phyloP scores from a whole-genome alignment of 2,888 invertebrate species.

The Thymelicus acteon region DNA sequence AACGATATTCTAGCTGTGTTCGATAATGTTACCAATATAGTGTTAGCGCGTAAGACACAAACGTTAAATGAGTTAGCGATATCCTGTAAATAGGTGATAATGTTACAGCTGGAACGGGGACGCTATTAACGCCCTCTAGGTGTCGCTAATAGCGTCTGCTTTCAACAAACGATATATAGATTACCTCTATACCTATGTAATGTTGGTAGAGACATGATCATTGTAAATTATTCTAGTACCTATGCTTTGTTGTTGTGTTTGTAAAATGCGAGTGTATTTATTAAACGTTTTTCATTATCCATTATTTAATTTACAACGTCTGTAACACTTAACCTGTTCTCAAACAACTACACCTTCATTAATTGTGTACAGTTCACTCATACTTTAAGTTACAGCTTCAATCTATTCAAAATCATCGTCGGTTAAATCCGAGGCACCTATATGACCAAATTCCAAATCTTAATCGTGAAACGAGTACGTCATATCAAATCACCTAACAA shows the following conservation, averaged over 20 bases:
- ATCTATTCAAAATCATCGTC: constrained; percentile 39
- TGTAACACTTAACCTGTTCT: not conserved
- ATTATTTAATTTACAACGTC: constrained; percentile 48
- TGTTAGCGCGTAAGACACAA: constrained; percentile 41
- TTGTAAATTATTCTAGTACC: constrained; percentile 42
- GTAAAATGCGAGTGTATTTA: constrained; percentile 69
- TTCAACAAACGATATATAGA: constrained; percentile 15
- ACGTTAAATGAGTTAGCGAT: constrained; percentile 59
- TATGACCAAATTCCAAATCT: constrained; percentile 28
- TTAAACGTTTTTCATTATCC: constrained; percentile 68
- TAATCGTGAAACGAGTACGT: constrained; percentile 35
- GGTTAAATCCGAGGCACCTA: constrained; percentile 40
- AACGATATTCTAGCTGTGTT: constrained; percentile 45
- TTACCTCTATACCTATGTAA: constrained; percentile 28
- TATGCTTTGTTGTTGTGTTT: constrained; percentile 70
- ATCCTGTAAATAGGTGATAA: constrained; percentile 68
- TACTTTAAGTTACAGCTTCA: not conserved
- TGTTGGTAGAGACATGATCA: constrained; percentile 22
- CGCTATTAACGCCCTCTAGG: constrained; percentile 10
- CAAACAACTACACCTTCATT: not conserved
- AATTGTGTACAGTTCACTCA: too few relatives aligned
- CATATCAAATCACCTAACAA: constrained; percentile 50
- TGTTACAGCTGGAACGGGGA: constrained; percentile 37
- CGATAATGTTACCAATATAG: constrained; percentile 37
- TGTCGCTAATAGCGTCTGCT: constrained; percentile 18